These are phyloP conservation scores for Oxyteleia sp. DNA, from an alignment of 2,888 invertebrate genomes.

Conservation along the genomic window DNA sequence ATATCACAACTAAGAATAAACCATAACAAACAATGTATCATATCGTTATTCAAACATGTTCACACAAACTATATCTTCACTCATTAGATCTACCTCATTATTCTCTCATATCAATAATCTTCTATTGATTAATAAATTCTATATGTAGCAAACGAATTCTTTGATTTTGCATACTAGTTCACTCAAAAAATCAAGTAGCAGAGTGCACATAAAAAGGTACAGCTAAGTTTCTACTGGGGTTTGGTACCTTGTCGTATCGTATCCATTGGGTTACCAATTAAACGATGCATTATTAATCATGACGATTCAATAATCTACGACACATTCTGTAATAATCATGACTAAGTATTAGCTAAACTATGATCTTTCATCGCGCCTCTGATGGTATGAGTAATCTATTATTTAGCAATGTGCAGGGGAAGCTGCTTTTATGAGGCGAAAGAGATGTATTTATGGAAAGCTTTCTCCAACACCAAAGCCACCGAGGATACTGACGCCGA, in stretches of 20 bases:
- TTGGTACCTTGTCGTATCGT: conserved; percentile 64
- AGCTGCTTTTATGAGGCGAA: conserved; percentile 36
- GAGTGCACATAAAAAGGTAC: conserved; percentile 50
- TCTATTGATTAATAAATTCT: conserved; percentile 42
- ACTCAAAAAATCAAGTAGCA: conserved; percentile 61
- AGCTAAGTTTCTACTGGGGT: conserved; percentile 58
- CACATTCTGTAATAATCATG: conserved; percentile 63
- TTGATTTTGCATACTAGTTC: conserved; percentile 53
- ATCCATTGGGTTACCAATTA: conserved; percentile 66
- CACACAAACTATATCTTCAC: conserved; percentile 32
- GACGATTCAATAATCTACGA: conserved; percentile 66
- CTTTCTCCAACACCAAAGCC: conserved; percentile 64
- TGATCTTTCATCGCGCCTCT: conserved; percentile 40
- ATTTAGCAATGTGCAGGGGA: conserved; percentile 63
- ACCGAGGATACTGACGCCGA: conserved; percentile 43
- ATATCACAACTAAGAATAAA: conserved; percentile 11
- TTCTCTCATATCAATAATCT: conserved; percentile 14
- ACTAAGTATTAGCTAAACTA: conserved; percentile 69
- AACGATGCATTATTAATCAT: conserved; percentile 70
- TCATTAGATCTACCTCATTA: conserved; percentile 31
- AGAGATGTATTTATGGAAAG: conserved; percentile 46
- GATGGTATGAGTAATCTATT: conserved; percentile 52
- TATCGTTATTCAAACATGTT: conserved; percentile 8
- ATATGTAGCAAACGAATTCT: conserved; percentile 27
- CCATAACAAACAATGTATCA: neutral